Percentiles rank a stretch among this genome's conserved stretches.
Evolutionary conservation across 2,797 vertebrate species (phyloP).

Genomic region (Chelmon rostratus): DNA sequence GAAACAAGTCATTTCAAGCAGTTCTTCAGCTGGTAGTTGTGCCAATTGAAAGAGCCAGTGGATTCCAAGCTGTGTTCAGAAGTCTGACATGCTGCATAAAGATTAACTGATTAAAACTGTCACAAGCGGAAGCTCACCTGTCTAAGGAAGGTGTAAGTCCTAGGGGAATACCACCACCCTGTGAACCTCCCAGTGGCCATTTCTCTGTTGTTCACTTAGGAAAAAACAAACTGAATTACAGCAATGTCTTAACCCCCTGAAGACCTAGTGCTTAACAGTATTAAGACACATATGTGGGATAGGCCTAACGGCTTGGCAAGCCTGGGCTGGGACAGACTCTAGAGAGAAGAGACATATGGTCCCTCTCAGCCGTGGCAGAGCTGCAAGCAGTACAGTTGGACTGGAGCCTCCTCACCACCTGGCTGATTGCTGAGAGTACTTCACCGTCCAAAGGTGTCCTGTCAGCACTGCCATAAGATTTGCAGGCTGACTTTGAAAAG

Average conservation of each 20-base stretch:
- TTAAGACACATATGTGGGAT: conserved; percentile 63
- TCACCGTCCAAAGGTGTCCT: conserved; percentile 36
- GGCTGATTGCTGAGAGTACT: conserved; percentile 48
- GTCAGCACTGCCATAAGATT: conserved; percentile 44
- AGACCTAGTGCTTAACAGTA: conserved; percentile 50
- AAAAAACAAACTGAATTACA: conserved; percentile 37
- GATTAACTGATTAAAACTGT: conserved; percentile 30
- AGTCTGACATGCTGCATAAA: neutral
- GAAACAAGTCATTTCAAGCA: neutral
- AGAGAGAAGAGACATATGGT: conserved; percentile 75
- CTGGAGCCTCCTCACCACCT: conserved; percentile 68
- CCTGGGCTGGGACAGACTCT: conserved; percentile 45
- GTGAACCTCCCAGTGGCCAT: conserved; percentile 54
- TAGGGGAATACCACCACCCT: conserved; percentile 67
- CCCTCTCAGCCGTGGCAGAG: conserved; percentile 63
- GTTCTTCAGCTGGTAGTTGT: neutral
- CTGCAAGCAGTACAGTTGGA: conserved; percentile 63
- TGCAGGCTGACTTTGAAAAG: conserved; percentile 28
- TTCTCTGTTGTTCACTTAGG: conserved; percentile 15
- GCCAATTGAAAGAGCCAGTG: neutral
- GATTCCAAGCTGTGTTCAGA: neutral
- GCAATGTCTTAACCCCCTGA: conserved; percentile 24
- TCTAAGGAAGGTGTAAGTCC: conserved; percentile 55
- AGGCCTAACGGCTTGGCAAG: conserved; percentile 64
- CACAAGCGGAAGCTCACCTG: conserved; percentile 45